phyloP scores from a whole-genome alignment of 2,888 invertebrate species.

The Anthrax anthrax region DNA sequence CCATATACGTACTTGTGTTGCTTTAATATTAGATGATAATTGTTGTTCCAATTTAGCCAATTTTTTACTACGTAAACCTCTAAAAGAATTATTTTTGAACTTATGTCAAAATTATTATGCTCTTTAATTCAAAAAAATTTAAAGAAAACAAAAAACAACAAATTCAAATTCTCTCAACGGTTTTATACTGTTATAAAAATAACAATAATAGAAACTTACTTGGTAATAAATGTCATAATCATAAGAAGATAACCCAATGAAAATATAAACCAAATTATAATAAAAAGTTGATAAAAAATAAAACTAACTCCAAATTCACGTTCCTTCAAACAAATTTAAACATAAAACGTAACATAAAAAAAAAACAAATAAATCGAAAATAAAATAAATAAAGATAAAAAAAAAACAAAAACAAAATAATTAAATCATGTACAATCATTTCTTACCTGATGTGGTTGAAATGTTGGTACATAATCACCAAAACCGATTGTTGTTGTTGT shows the following conservation, averaged over 20 bases:
- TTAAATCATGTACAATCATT: no score
- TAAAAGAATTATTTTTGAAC: constrained; percentile 19
- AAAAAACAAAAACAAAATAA: background rate
- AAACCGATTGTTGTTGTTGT: constrained; percentile 82
- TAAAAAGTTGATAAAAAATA: constrained; percentile 61
- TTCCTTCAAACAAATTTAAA: constrained; percentile 18
- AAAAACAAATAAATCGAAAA: constrained; percentile 1
- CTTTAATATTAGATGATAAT: constrained; percentile 58
- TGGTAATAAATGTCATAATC: constrained; percentile 72
- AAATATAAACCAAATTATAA: constrained; percentile 81
- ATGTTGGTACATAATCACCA: constrained; percentile 77
- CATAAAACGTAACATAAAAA: background rate
- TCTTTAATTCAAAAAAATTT: constrained; percentile 1
- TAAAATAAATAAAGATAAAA: background rate
- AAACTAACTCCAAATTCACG: constrained; percentile 43
- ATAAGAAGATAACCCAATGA: constrained; percentile 83
- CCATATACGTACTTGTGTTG: constrained; percentile 64
- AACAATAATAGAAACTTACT: constrained; percentile 22
- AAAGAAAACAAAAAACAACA: no score
- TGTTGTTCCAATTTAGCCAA: constrained; percentile 61
- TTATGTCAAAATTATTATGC: constrained; percentile 16
- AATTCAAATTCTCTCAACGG: no score
- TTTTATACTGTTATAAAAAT: no score
- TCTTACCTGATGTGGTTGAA: constrained; percentile 28
- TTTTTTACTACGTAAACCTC: constrained; percentile 48